phyloP scores from a whole-genome alignment of 2,888 invertebrate species.

The Imbricaverruca yamaguchii region DNA sequence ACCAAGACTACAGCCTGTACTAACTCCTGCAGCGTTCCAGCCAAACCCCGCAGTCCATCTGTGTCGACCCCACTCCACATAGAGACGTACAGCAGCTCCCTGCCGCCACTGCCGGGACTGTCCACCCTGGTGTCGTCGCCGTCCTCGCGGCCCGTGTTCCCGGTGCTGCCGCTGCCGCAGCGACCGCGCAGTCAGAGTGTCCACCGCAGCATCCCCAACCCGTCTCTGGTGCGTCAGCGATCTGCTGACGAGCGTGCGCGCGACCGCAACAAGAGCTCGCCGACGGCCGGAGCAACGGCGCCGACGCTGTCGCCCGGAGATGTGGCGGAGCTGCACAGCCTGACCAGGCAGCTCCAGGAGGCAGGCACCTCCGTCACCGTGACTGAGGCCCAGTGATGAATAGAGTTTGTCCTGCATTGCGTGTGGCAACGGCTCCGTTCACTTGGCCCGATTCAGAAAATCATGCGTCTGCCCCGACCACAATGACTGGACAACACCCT shows the following conservation, averaged over 20 bases:
- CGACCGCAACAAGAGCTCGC: not conserved
- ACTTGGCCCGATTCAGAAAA: too few species aligned
- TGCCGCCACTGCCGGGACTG: not conserved
- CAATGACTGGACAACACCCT: too few species aligned
- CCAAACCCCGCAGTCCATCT: not conserved
- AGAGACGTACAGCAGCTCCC: conserved; percentile 5
- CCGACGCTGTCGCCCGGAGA: not conserved
- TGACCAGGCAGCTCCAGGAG: conserved; percentile 8
- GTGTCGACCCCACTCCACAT: conserved; percentile 3
- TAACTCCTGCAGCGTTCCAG: too few species aligned
- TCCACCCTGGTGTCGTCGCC: not conserved
- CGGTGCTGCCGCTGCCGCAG: conserved; percentile 14
- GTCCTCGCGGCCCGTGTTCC: not conserved
- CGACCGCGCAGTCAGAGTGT: conserved; percentile 7
- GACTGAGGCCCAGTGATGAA: not conserved
- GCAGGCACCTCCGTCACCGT: conserved; percentile 7
- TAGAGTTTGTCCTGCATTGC: too few species aligned
- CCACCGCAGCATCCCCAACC: conserved; percentile 20
- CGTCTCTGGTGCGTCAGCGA: conserved; percentile 14
- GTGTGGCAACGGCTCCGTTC: too few species aligned
- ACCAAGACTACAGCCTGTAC: too few species aligned
- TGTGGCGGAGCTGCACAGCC: not conserved
- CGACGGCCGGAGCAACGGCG: not conserved
- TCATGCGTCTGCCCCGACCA: too few species aligned
- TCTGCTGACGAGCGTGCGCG: conserved; percentile 5